Conservation (phyloP, 2,797 vertebrate species). For the Ficedula albicollis region DNA sequence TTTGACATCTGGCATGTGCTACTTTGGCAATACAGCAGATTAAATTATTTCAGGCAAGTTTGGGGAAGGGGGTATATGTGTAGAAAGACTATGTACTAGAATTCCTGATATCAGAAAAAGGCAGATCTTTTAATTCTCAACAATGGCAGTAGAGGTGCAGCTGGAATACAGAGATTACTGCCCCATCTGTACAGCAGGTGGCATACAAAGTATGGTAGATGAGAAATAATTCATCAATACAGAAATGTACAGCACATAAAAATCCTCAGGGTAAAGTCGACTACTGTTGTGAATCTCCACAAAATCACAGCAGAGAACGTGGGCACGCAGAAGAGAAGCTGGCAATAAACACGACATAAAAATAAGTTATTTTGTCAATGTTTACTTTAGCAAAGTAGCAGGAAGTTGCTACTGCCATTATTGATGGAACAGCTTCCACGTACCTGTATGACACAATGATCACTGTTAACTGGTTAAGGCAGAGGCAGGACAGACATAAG, state of each 20-base stretch:
- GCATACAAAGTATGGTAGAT: not conserved
- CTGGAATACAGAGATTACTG: not conserved
- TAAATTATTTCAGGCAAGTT: not conserved
- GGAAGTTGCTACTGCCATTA: not conserved
- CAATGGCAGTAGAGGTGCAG: not conserved
- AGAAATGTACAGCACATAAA: not conserved
- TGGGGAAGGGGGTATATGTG: accelerated
- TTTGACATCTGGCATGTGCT: not conserved
- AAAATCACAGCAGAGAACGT: not conserved
- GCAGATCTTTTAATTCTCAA: not conserved
- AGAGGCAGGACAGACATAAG: not conserved
- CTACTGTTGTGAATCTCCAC: not conserved
- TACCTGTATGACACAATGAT: not conserved
- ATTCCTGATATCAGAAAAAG: not conserved
- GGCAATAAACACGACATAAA: not conserved
- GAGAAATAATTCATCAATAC: not conserved
- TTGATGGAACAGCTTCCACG: not conserved
- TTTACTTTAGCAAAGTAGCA: not conserved
- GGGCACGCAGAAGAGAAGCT: not conserved
- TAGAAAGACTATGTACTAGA: not conserved
- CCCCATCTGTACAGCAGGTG: conserved; percentile 46
- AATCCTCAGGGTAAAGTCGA: not conserved
- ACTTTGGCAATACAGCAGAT: not conserved
- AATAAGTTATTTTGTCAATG: not conserved
- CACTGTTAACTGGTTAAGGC: not conserved